phyloP scores from a whole-genome alignment of 2,888 invertebrate species.

The Sminthurides aquaticus region DNA sequence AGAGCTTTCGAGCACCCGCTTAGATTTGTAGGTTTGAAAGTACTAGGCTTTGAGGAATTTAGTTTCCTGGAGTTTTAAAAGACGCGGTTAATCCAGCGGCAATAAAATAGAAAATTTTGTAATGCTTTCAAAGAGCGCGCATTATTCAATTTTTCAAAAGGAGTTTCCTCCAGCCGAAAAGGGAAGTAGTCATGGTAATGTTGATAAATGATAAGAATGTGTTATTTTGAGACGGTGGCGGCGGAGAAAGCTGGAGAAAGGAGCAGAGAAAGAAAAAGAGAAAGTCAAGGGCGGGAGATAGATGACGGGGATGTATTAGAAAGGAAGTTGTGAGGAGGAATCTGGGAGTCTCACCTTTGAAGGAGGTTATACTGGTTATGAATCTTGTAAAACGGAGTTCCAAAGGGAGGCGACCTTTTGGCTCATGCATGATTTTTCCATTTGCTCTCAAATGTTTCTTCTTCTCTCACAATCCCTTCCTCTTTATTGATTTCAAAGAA shows the following conservation, averaged over 20 bases:
- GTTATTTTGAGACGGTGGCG: background rate
- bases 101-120: background rate
- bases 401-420: slow-evolving; percentile 7
- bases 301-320: background rate
- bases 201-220: background rate
- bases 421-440: slow-evolving; percentile 22
- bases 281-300: background rate
- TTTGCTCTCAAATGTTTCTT: slow-evolving; percentile 18
- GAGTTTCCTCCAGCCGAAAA: background rate
- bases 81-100: background rate
- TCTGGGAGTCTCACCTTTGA: background rate
- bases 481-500: slow-evolving; percentile 17
- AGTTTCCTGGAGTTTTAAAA: no score
- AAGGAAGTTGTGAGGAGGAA: slow-evolving; percentile 16
- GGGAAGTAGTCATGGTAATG: background rate
- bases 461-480: no score
- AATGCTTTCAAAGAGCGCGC: background rate
- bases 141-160: background rate
- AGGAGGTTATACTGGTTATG: background rate
- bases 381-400: background rate
- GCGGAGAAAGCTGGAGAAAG: background rate
- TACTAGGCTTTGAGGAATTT: no score
- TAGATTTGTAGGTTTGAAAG: no score
- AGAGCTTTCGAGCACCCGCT: no score
- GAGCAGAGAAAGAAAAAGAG: background rate